These are phyloP conservation scores for Girardia tigrina DNA, from an alignment of 2,888 invertebrate species.

Conservation along the genomic window DNA sequence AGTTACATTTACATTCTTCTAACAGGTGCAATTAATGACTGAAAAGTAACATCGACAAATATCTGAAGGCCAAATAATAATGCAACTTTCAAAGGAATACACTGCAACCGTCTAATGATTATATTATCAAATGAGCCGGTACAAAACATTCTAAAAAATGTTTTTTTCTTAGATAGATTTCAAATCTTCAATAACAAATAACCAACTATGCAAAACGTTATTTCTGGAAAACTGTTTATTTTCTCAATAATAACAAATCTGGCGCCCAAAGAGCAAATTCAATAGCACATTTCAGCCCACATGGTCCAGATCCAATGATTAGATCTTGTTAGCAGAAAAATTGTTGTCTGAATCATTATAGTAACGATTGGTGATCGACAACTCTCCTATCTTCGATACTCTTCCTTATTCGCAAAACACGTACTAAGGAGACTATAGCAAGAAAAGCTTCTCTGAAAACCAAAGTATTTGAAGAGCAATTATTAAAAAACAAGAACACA, in stretches of 20 bases:
- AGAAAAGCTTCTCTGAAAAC: too few species aligned
- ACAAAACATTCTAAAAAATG: slow-evolving; percentile 96
- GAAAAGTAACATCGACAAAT: slow-evolving; percentile 71
- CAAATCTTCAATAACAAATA: slow-evolving; percentile 87
- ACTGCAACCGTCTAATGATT: slow-evolving; percentile 81
- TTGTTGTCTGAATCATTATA: too few species aligned
- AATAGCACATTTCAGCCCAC: slow-evolving; percentile 81
- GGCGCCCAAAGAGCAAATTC: slow-evolving; percentile 88
- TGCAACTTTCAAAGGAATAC: slow-evolving; percentile 82
- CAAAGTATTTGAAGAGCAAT: too few species aligned
- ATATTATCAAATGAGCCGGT: slow-evolving; percentile 96
- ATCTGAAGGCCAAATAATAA: slow-evolving; percentile 83
- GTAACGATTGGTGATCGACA: too few species aligned
- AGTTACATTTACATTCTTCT: too few species aligned
- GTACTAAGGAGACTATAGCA: too few species aligned
- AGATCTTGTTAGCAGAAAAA: too few species aligned
- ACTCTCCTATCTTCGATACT: too few species aligned
- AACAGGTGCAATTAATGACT: slow-evolving; percentile 55
- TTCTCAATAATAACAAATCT: slow-evolving; percentile 82
- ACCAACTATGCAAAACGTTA: slow-evolving; percentile 94
- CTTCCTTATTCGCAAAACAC: too few species aligned
- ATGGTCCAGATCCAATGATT: slow-evolving; percentile 87
- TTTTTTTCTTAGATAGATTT: slow-evolving; percentile 82
- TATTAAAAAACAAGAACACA: too few species aligned
- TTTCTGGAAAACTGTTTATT: slow-evolving; percentile 63